phyloP scores from a whole-genome alignment of 2,888 invertebrate species.

The Idaea straminata region DNA sequence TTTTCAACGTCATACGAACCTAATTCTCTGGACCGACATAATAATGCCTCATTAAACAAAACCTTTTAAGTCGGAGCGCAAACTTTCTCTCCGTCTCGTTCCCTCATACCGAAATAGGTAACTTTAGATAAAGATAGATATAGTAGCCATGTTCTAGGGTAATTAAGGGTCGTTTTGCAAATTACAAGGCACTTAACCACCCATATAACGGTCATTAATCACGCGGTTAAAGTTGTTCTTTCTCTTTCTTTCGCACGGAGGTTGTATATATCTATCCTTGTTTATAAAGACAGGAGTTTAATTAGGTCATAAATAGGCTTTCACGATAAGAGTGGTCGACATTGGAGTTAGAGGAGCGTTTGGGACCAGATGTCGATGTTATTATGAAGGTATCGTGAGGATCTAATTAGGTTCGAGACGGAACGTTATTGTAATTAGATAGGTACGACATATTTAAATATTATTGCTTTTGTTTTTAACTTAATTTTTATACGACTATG shows the following conservation, averaged over 20 bases:
- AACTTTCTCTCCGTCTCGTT: conserved; percentile 49
- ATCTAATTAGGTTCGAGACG: conserved; percentile 17
- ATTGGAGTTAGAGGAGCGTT: conserved; percentile 28
- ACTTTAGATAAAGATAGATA: conserved; percentile 59
- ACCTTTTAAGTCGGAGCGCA: conserved; percentile 66
- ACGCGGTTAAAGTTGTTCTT: conserved; percentile 61
- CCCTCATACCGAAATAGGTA: conserved; percentile 33
- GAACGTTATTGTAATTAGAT: background rate
- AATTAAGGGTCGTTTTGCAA: conserved; percentile 88
- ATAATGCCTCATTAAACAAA: conserved; percentile 79
- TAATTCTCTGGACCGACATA: conserved; percentile 75
- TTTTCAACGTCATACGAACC: conserved; percentile 69
- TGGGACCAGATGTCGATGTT: conserved; percentile 57
- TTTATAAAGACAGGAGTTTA: conserved; percentile 72
- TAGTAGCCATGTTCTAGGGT: conserved; percentile 76
- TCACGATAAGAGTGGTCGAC: conserved; percentile 67
- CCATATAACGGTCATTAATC: conserved; percentile 85
- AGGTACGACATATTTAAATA: background rate
- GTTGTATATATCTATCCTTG: conserved; percentile 35
- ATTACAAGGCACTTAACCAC: conserved; percentile 88
- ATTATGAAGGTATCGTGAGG: conserved; percentile 38
- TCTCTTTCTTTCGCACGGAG: conserved; percentile 36
- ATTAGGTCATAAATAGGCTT: conserved; percentile 81
- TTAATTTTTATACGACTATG: no score
- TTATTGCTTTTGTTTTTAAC: no score